Evolutionary conservation across 2,113 vertebrate species (phyloP).

Genomic region (Megaceryle torquata): DNA sequence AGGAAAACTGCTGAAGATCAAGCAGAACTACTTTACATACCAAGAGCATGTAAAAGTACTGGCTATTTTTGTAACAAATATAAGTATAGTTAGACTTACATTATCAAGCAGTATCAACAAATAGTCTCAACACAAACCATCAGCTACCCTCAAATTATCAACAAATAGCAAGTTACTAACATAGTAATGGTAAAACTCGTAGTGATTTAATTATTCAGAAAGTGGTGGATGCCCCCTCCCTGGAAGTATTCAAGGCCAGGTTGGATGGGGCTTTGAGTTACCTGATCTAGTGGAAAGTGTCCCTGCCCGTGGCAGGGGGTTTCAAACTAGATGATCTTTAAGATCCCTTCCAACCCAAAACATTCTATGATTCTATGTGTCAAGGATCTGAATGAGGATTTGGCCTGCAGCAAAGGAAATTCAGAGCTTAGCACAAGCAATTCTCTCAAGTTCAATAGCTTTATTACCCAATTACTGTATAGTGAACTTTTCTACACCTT

Average conservation of each 20-base stretch:
- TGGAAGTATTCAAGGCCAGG: background rate
- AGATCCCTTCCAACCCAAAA: background rate
- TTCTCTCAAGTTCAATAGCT: slow-evolving; percentile 24
- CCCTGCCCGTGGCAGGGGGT: background rate
- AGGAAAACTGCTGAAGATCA: background rate
- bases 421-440: background rate
- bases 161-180: background rate
- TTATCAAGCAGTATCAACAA: background rate
- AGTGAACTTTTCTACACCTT: slow-evolving; percentile 21
- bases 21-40: background rate
- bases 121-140: background rate
- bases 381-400: background rate
- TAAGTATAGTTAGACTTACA: background rate
- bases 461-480: slow-evolving; percentile 32
- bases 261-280: background rate
- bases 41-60: background rate
- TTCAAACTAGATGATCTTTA: background rate
- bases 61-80: background rate
- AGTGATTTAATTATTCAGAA: background rate
- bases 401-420: slow-evolving; percentile 3
- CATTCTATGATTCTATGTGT: background rate
- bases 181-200: background rate
- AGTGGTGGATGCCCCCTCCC: background rate
- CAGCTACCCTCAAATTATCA: background rate
- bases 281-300: background rate